phyloP scores from a whole-genome alignment of 2,113 vertebrate species.

The Paramormyrops kingsleyae region DNA sequence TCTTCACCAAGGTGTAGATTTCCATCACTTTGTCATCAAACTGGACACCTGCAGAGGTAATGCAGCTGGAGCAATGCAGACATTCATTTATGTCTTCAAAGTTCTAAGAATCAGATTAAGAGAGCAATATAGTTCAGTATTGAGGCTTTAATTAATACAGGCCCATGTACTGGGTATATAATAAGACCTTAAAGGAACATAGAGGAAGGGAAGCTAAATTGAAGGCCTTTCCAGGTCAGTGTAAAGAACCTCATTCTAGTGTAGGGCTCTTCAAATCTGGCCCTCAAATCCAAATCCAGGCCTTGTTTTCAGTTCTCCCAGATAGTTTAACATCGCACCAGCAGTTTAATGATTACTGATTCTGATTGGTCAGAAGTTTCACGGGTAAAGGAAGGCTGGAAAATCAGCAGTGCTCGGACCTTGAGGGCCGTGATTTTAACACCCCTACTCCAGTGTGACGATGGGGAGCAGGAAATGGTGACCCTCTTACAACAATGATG shows the following conservation, averaged over 20 bases:
- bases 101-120: not conserved
- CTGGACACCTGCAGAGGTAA: conserved; percentile 36
- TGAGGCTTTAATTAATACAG: not conserved
- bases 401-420: no score
- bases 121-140: not conserved
- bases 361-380: not conserved
- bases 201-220: not conserved
- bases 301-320: not conserved
- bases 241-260: not conserved
- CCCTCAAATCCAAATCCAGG: not conserved
- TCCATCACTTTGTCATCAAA: conserved; percentile 52
- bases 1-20: conserved; percentile 49
- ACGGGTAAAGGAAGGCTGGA: not conserved
- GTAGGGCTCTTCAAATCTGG: not conserved
- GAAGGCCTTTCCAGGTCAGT: not conserved
- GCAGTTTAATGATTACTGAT: not conserved
- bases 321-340: not conserved
- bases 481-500: no score
- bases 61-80: not conserved
- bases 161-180: not conserved
- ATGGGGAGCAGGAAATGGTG: no score
- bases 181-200: not conserved
- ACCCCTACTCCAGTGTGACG: no score
- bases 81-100: not conserved
- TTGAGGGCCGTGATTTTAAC: no score